Base-by-base conservation (phyloP, 1,140 invertebrate species). In the Procambarus clarkii region DNA sequence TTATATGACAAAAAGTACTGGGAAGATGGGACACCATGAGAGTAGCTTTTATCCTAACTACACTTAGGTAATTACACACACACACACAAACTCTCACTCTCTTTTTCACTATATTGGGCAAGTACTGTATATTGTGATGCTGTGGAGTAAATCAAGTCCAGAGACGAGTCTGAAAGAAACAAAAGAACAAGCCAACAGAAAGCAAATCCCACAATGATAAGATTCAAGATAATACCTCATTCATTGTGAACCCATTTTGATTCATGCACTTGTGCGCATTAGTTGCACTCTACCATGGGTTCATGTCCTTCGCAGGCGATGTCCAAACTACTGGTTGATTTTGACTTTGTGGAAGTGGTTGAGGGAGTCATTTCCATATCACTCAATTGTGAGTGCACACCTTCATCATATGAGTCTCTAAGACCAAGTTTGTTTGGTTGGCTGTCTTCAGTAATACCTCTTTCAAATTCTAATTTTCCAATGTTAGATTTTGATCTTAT, bases 231-330 rank as follows among this genome's bases (percentile, higher is more conserved):
- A 71, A 74, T 89, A 89, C 87, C 87, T 89, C 87, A 89, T 81
- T 71, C 69, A 34, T 34, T 91, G 77, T 77, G 58, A 60, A 91
- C 45, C 89, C 58, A 54, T 46, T 58, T 74, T 60, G 18, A 21
- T 18, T 80, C 86, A 91, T 91, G 89, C 89, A 91, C 83, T 15
- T 46, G 50, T 48, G 54, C 60, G 50, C 46, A 58, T 54, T 64
- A 79, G 46, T 86, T 45, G 74, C 89, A 86, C 89, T 84, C 34
- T 91, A 91, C 89, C 89, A 54, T 85, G 82, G 82, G 54, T 44
- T 85, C 69, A 58, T 24, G 34, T 48, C 58, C 83, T 44, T 58
- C 48, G 44, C 81, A 74, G n/a, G n/a, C 11, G 48, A 21, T 77
- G 74, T 91, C 89, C 50, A 78, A 54, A 74, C 89, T 91, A 58